Base-by-base conservation (phyloP, 2,888 invertebrate species). In the Chalcosyrphus nemorum region DNA sequence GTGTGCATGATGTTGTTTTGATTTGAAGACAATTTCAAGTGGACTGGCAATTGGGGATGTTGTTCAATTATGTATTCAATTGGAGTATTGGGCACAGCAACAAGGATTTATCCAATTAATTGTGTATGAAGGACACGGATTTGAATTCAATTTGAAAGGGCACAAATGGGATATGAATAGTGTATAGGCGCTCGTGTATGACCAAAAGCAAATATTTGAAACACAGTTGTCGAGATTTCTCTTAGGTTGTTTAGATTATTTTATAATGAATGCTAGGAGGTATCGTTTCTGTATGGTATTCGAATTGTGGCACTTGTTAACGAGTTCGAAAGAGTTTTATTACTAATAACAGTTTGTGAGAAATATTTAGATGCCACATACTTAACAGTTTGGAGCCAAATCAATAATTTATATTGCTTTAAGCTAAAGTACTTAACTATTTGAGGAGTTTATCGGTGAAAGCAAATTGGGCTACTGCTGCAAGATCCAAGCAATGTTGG, bases 61-160 rank as follows among this genome's bases (percentile, higher is more conserved):
- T 54, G 41, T 63, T 29, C 52, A 43, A 63, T 56, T 56, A 65
- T 74, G 45, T 56, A 47, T 74, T 65, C 74, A 19, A 56, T 19
- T 74, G 11, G 17, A 17, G 21, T 19, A 27, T 19, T 17, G 17
- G 7, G 11, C 17, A 45, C 13, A 45, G 4, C 7, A 74, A 56
- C 45, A 56, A 45, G 27, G 45, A 27, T 38, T 56, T 56, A 27
- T 32, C 11, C 45, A 65, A 74, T 65, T 74, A 56, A 45, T 74
- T 74, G 32, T 11, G 4, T 9, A 56, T 35, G 29, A 11, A 11
- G 41, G 38, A 17, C 27, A 24, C 9, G 9, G 9, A 38, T 35
- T 50, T 24, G 35, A 35, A 50, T 24, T 38, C 15, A 38, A 65
- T 65, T 52, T 24, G n/a, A 19, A 15, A 24, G 24, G 2, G 24